Base-by-base conservation (phyloP, 2,888 invertebrate species). In the Belgica antarctica region DNA sequence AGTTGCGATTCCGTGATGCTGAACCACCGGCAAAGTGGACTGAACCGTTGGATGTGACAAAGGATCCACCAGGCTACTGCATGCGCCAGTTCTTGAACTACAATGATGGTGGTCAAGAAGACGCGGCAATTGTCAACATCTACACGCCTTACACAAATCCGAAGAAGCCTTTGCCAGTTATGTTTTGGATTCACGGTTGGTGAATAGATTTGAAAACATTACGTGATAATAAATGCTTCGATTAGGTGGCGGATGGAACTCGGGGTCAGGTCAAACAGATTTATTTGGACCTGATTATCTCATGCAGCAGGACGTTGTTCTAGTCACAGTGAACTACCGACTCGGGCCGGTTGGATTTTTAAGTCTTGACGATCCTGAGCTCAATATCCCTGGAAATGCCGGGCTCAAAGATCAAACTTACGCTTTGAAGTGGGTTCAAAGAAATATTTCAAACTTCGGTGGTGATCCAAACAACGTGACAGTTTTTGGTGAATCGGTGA, bases 61-160 rank as follows among this genome's bases (percentile, higher is more conserved):
- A 76, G 4, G 76, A 78, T 46, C 77, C 77, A 0, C 75, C 77
- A 19, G 74, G 76, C 62, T 78, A 78, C 10, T 72, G 79, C 70
- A 81, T 72, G 73, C 17, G 52, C 7, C 8, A 7, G 1, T 75
- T 1, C 76, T 79, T 73, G 72, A 76, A 59, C 73, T 79, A 24
- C 75, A 76, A 47, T 73, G 77, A 10, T 62, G 76, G 80, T 8
- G 84, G 84, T 28, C 76, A 78, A 1, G 84, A 85, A 75, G 83
- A 84, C 74, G 84, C 84, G 72, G 74, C 84, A 1, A 81, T 82
- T 73, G 73, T 84, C n/a, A 84, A 83, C 75, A 81, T 84, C 0
- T 80, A 76, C 34, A 77, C 77, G 7, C 78, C 76, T 70, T 75
- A 78, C 10, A 19, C 27, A 1, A 25, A 3, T 3, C 47, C 52